Base-by-base conservation (phyloP, 2,113 vertebrate species). In the Chrysochloris asiatica region DNA sequence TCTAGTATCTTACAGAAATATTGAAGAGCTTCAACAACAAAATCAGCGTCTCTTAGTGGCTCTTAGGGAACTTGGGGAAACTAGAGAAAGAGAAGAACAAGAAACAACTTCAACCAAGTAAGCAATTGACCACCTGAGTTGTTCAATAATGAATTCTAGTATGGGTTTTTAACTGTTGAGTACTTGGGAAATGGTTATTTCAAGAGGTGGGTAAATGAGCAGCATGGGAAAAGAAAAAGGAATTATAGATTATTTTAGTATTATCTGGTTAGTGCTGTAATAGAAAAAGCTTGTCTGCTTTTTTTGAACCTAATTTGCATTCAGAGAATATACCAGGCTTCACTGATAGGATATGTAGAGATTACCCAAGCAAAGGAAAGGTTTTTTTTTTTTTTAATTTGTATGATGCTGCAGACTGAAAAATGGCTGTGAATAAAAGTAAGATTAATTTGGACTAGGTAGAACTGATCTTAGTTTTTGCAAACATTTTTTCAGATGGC, bases 1-100 rank as follows among this genome's bases (percentile, higher is more conserved):
- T 94, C 96, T 99, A 88, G 99, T 99, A 54, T 99, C 99, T 45
- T 99, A 99, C 93, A 98, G 99, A 94, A 98, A 98, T 10, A 98
- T 99, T 33, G 98, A 99, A 95, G 99, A 99, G 78, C 98, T 99
- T 73, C 99, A 99, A 85, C 98, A 99, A 94, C 99, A 99, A 95
- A 99, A 99, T 96, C 99, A 99, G 77, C 98, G 99, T 89, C 99
- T 99, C 26, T 94, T 99, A 14, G 97, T 98, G 75, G 98, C 99
- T 59, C 98, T 99, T 89, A 97, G 99, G 61, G 99, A 99, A 84
- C 98, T 99, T 75, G 98, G 99, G 43, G 99, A 99, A 9, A 97
- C 97, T 16, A 98, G 98, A 95, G 99, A 99, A 97, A 98, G 97
- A 91, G 98, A 99, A 71, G 99, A 99, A 94, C 96, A 98, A 94